Base-by-base conservation (phyloP, 2,888 invertebrate species). In the Asteroscopus sphinx region DNA sequence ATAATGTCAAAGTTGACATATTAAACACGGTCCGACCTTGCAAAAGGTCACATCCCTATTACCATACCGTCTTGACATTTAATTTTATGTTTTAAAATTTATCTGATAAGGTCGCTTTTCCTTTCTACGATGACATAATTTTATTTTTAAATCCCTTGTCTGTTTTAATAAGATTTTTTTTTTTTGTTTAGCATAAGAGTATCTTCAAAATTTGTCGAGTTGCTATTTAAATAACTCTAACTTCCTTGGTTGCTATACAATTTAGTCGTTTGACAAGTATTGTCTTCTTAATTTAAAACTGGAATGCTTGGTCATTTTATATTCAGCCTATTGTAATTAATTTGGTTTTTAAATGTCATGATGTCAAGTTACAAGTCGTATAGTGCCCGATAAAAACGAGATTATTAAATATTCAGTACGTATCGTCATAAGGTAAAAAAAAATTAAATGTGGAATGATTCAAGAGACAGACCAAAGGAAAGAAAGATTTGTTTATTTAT, bases 1-100 rank as follows among this genome's bases (percentile, higher is more conserved):
- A 61, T 76, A 89, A 90, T 89, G 88, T 87, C 88, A 90, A 82
- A 89, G 89, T 85, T 89, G 83, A 86, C 80, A 80, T 77, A 72
- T 80, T 46, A 36, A 73, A 62, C 65, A 76, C 60, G 54, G 49
- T 63, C 33, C 71, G 80, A 79, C 88, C 89, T 90, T 88, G 88
- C 41, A 65, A 80, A 84, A 83, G 80, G 78, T 73, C 69, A 73
- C 64, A 68, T 67, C 35, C 52, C 52, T 54, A 68, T 58, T 78
- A 73, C 35, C 66, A 79, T 78, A 70, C 30, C 41, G 40, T 57
- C 59, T 59, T 60, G 66, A 64, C 59, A 69, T 65, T 75, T 52
- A 39, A 70, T 57, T 71, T 57, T 71, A 26, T 9, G 56, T 55
- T 61, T 59, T 68, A 67, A 46, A n/a, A 4, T 9, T 36, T 7